phyloP scores from a whole-genome alignment of 2,113 vertebrate species.

The Falco punctatus region DNA sequence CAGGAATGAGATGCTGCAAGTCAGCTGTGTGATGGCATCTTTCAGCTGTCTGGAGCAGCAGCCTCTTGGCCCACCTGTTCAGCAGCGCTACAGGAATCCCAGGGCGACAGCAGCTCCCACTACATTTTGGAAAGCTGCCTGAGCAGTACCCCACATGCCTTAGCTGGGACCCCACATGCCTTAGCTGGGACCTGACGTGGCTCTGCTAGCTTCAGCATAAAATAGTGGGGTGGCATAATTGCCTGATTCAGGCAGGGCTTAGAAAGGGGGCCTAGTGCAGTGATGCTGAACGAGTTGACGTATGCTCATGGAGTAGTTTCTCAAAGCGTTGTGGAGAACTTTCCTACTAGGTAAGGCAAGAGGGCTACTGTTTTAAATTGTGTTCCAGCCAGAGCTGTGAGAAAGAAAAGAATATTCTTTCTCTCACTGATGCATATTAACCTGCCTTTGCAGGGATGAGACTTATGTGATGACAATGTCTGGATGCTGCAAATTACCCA shows the following conservation, averaged over 20 bases:
- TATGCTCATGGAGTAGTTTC: neutral
- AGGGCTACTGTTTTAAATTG: neutral
- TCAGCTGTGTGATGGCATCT: neutral
- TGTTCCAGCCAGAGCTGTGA: neutral
- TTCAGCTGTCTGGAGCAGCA: fast-evolving
- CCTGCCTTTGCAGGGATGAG: neutral
- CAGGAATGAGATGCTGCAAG: neutral
- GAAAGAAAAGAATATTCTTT: neutral
- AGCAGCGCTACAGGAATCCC: neutral
- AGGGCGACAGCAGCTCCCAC: neutral
- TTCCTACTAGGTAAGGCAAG: neutral
- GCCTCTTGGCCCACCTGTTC: neutral
- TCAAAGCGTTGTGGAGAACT: neutral
- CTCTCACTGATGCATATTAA: neutral
- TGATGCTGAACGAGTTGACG: neutral
- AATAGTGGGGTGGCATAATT: neutral
- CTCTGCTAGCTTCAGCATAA: neutral
- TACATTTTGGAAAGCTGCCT: neutral
- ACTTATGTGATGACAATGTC: neutral
- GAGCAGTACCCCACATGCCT: neutral
- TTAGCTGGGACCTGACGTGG: neutral
- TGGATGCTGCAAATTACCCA: conserved; percentile 2
- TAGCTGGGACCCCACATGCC: neutral
- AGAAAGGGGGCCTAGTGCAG: neutral
- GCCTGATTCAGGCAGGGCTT: neutral